Base-by-base conservation (phyloP, 2,888 invertebrate genomes). In the Augochlorella aurata region DNA sequence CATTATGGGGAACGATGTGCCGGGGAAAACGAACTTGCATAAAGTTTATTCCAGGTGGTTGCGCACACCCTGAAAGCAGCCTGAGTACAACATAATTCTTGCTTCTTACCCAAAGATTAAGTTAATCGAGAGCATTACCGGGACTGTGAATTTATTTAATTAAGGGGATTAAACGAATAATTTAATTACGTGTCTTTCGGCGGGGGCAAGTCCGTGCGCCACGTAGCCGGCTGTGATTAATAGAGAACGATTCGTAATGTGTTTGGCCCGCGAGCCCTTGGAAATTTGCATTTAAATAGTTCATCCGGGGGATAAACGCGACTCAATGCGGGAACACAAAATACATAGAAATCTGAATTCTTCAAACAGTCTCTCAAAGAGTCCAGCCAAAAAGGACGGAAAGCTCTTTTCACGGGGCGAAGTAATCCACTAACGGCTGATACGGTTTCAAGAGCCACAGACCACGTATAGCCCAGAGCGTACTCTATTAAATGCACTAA, bases 391-490 rank as follows among this genome's bases (percentile, higher is more conserved):
- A 79, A 74, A 79, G 79, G 79, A 83, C 58, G 74, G 66, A 58
- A 58, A 75, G 79, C 79, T 79, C 83, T 79, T 83, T 83, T 79
- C 83, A 83, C 47, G 54, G 50, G 61, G 65, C 75, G 9, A 49
- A 72, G 77, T 82, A 83, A 83, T 83, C 83, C 63, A 79, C 76
- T 76, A 83, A 82, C 83, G 82, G 75, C 75, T 75, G 83, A 82
- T 83, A 83, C 65, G 73, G 79, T 82, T 82, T 79, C 75, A 83
- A 74, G 70, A 71, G 73, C 75, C 83, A 52, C 69, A 75, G 73
- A 77, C 69, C 78, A 61, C 72, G 77, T 58, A 70, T 54, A 81
- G 63, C 71, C 54, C n/a, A 21, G 65, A 45, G 47, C 61, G 69
- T 73, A 78, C 70, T 76, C 75, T 82, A 83, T 71, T 82, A 83